A percentile compares a stretch with the other conserved stretches of the same genome.
Evolutionary conservation across 1,140 invertebrate species (phyloP).

Genomic region (Bombus consobrinus): DNA sequence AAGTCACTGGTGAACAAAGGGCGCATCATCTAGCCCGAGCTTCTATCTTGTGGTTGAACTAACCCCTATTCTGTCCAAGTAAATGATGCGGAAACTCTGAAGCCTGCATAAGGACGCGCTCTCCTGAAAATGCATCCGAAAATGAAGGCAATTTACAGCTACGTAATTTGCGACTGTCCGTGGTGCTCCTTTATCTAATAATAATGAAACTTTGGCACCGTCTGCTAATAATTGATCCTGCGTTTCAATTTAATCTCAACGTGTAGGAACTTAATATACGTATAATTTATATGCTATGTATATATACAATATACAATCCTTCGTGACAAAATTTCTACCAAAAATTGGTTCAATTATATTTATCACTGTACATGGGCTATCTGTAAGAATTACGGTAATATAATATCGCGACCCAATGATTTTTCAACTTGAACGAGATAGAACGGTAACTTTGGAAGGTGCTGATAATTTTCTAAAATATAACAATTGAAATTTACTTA

Average conservation of each 20-base stretch:
- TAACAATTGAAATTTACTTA: not conserved
- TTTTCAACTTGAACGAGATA: no score
- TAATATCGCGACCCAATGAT: no score
- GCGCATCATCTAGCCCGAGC: not conserved
- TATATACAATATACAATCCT: no score
- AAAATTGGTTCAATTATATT: no score
- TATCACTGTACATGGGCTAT: no score
- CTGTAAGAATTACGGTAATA: no score
- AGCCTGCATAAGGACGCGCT: not conserved
- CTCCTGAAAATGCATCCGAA: not conserved
- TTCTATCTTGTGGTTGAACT: not conserved
- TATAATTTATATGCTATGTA: no score
- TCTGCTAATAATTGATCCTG: not conserved
- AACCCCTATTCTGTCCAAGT: not conserved
- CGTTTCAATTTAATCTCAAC: not conserved
- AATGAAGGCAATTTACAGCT: constrained; percentile 33
- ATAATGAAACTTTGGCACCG: no score
- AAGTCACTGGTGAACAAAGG: constrained; percentile 37
- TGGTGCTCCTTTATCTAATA: not conserved
- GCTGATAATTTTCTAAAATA: not conserved
- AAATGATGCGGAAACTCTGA: constrained; percentile 37
- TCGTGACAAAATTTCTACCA: no score
- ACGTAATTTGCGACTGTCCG: not conserved
- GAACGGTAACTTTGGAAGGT: not conserved
- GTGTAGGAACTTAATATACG: no score